These are phyloP conservation scores for Morone saxatilis DNA, from an alignment of 2,113 vertebrate genomes.

Conservation along the genomic window DNA sequence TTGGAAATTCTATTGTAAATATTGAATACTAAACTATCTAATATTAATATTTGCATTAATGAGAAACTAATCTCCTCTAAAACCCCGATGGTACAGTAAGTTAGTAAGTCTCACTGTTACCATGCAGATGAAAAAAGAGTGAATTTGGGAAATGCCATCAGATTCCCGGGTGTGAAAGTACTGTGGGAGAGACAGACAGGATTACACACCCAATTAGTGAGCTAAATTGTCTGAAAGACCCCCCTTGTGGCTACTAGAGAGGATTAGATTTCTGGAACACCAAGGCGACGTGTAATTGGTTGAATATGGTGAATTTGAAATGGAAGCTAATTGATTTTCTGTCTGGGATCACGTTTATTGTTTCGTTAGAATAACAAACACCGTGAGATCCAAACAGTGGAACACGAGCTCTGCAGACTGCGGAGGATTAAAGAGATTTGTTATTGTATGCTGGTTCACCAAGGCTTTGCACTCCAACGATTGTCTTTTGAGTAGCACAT, in stretches of 20 bases:
- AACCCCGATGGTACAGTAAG: not conserved
- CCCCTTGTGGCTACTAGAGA: slow-evolving; percentile 13
- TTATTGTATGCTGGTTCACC: not conserved
- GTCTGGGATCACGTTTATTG: not conserved
- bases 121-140: not conserved
- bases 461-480: not conserved
- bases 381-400: not conserved
- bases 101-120: not conserved
- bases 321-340: slow-evolving; percentile 42
- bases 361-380: not conserved
- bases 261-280: slow-evolving; percentile 46
- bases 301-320: slow-evolving; percentile 29
- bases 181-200: slow-evolving; percentile 48
- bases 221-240: slow-evolving; percentile 48
- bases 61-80: not conserved
- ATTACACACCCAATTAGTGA: slow-evolving; percentile 69
- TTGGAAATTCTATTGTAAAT: too few species aligned
- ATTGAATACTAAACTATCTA: not conserved
- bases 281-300: slow-evolving; percentile 26
- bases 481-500: not conserved
- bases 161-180: slow-evolving; percentile 23
- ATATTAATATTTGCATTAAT: not conserved
- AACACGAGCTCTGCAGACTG: not conserved
- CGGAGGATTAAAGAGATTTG: not conserved
- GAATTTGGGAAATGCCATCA: slow-evolving; percentile 15